These are phyloP conservation scores for Acridotheres tristis DNA, from an alignment of 2,797 vertebrate genomes.

Conservation along the genomic window DNA sequence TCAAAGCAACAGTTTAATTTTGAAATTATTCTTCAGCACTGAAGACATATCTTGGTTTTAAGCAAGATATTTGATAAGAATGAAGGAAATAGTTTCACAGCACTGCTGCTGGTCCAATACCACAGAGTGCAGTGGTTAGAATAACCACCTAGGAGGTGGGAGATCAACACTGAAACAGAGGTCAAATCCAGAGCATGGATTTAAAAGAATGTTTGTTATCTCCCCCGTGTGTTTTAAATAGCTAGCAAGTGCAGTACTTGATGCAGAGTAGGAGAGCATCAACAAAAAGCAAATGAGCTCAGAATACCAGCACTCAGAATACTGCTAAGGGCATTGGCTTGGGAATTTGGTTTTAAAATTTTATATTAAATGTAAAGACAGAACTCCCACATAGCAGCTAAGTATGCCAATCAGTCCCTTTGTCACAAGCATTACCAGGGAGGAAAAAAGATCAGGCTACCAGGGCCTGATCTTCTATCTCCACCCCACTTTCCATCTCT, in stretches of 20 bases:
- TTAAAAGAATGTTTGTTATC: background rate
- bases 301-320: background rate
- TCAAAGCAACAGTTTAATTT: background rate
- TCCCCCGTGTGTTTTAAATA: background rate
- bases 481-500: background rate
- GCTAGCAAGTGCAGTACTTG: background rate
- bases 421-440: background rate
- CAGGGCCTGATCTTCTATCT: background rate
- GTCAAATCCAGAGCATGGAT: background rate
- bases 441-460: background rate
- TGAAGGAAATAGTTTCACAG: background rate
- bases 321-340: background rate
- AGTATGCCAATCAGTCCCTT: background rate
- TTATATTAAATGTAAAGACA: background rate
- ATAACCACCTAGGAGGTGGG: background rate
- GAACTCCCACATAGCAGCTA: background rate
- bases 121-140: background rate
- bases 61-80: background rate
- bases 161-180: background rate
- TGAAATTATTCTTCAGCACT: background rate
- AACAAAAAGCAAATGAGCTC: background rate
- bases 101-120: background rate
- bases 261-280: background rate
- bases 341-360: background rate
- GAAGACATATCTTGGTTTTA: background rate